Base-by-base conservation (phyloP, 23 tunicate species). In the Diplosoma virens region DNA sequence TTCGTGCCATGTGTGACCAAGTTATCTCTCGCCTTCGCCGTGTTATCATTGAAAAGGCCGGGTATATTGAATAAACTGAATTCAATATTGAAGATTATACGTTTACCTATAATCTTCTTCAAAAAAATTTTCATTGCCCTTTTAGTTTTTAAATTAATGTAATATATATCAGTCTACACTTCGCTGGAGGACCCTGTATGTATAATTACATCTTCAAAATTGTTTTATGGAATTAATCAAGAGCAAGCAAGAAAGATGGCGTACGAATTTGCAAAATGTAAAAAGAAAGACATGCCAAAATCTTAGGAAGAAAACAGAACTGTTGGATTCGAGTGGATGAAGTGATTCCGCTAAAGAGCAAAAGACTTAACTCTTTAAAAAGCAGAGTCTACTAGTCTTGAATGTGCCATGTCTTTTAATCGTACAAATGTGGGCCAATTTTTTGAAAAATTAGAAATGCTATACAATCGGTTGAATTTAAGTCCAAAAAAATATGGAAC, bases 311-410 rank as follows among this genome's bases (percentile, higher is more conserved):
- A 29, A 5, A 79, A 79, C 28, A 47, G 48, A 29, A 33, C 25
- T 11, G 84, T 76, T 37, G 84, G 84, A 2, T 76, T 33, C 20
- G 75, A 79, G 48, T 79, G 84, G 84, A 32, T 79, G 22, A 46
- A 48, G 32, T 76, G 84, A 25, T 79, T 79, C 41, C 84, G 84
- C 47, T 11, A 24, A 47, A 47, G 84, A 66, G 32, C 55, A 21
- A 41, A 45, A 17, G 47, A 50, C 24, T 50, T 79, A 23, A 67
- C 41, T 33, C 46, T 79, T 47, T 46, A 76, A 32, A 66, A 66
- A 25, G 45, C 84, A 16, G 76, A 79, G 53, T 50, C 76, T 18
- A 79, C 84, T 3, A 79, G 84, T 66, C 55, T 65, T n/a, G 84
- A 66, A 1, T 3, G 84, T 3, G 75, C 84, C n/a, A 79, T 79